Conservation (phyloP, 2,113 vertebrate genomes). For the Rhadina sibilatrix region DNA sequence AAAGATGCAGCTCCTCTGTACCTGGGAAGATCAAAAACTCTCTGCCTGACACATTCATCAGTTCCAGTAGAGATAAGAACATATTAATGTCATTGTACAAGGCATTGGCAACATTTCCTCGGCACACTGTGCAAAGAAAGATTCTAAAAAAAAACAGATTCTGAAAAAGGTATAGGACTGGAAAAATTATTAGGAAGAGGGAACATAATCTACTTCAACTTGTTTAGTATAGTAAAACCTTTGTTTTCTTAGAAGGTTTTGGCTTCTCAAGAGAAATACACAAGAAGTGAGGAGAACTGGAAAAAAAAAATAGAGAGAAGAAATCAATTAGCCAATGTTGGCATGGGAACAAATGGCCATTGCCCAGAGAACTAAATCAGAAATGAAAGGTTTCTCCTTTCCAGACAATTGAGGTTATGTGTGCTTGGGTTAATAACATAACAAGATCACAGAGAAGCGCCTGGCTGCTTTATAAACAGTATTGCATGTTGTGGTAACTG, state of each 20-base stretch:
- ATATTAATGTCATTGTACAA: not conserved
- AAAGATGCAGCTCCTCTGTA: not conserved
- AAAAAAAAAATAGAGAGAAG: not conserved
- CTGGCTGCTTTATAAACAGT: not conserved
- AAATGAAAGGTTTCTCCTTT: not conserved
- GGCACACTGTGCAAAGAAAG: not conserved
- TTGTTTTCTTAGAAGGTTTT: not conserved
- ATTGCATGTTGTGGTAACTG: not conserved
- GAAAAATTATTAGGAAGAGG: not conserved
- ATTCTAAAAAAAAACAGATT: no score
- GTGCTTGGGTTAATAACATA: not conserved
- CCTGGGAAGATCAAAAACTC: constrained; percentile 13
- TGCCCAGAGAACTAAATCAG: not conserved
- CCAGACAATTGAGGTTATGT: not conserved
- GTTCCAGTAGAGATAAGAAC: constrained; percentile 3
- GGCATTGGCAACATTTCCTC: not conserved
- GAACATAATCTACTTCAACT: accelerated
- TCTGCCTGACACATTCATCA: not conserved
- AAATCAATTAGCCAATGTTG: not conserved
- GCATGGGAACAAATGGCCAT: not conserved
- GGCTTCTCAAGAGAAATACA: not conserved
- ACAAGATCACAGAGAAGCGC: not conserved
- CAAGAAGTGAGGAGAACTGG: not conserved
- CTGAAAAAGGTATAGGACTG: not conserved
- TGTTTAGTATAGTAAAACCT: not conserved